Conservation (phyloP, 2,113 vertebrate genomes). For the Oncorhynchus kisutch region DNA sequence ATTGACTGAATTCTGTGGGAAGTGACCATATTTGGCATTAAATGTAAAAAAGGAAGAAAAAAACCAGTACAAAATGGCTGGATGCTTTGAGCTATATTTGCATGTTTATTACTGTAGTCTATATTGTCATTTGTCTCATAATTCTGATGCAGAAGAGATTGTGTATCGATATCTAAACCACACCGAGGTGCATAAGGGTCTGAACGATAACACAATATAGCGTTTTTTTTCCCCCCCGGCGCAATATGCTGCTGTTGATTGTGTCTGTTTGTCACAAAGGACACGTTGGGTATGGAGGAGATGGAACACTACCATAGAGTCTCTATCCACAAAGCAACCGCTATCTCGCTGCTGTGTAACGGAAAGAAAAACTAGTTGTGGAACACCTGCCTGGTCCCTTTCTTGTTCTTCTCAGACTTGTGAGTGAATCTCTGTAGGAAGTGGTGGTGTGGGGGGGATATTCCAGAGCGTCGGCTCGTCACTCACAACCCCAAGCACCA, state of each 20-base stretch:
- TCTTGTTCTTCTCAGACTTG: slow-evolving; percentile 56
- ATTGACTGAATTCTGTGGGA: slow-evolving; percentile 54
- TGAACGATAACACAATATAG: slow-evolving; percentile 21
- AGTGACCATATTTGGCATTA: slow-evolving; percentile 67
- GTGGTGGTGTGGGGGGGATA: not conserved
- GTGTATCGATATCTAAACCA: slow-evolving; percentile 36
- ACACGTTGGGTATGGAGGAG: not conserved
- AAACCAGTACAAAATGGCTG: slow-evolving; percentile 29
- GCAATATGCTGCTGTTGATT: slow-evolving; percentile 19
- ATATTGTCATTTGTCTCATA: slow-evolving; percentile 23
- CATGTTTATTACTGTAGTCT: not conserved
- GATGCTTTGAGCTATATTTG: not conserved
- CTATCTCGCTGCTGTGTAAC: slow-evolving; percentile 31
- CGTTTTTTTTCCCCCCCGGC: not conserved
- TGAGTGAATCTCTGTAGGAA: slow-evolving; percentile 51
- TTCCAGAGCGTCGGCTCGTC: no score
- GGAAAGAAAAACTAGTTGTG: slow-evolving; percentile 65
- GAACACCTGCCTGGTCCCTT: slow-evolving; percentile 57
- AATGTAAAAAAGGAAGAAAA: slow-evolving; percentile 23
- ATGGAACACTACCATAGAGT: slow-evolving; percentile 35
- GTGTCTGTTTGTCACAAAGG: slow-evolving; percentile 25
- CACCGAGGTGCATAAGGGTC: not conserved
- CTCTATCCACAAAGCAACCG: slow-evolving; percentile 45
- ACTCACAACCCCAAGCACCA: no score
- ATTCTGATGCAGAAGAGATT: not conserved